Percentiles rank a stretch among this genome's conserved stretches.
Evolutionary conservation across 2,113 vertebrate genomes (phyloP).

Genomic region (Chaetorhynchus papuensis): DNA sequence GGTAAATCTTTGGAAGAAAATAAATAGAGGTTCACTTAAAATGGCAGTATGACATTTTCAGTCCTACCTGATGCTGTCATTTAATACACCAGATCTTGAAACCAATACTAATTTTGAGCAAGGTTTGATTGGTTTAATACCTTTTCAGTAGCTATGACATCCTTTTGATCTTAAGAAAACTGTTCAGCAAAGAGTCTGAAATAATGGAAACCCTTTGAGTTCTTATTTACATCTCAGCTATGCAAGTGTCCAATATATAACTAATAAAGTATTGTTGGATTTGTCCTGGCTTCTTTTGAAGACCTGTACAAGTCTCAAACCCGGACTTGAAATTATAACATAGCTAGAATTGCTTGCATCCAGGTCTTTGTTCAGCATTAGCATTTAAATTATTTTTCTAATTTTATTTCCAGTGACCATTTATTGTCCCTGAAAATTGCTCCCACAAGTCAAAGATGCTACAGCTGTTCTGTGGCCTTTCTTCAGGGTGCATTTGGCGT

Average conservation of each 20-base stretch:
- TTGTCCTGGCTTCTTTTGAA: neutral
- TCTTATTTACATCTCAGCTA: neutral
- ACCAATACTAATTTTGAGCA: neutral
- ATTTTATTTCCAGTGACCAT: neutral
- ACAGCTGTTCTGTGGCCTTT: neutral
- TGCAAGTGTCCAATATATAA: neutral
- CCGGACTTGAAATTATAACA: neutral
- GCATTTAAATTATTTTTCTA: neutral
- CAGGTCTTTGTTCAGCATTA: neutral
- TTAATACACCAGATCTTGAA: neutral
- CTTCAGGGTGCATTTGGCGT: neutral
- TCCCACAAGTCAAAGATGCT: neutral
- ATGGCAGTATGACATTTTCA: neutral
- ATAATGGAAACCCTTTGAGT: neutral
- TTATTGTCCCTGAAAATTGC: neutral
- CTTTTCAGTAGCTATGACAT: neutral
- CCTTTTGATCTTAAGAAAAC: neutral
- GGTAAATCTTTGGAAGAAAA: neutral
- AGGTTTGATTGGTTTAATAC: neutral
- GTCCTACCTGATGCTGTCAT: neutral
- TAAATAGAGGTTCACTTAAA: neutral
- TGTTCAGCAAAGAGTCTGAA: neutral
- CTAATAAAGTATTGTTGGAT: neutral
- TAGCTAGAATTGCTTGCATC: neutral
- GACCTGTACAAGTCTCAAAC: neutral